Base-by-base conservation (phyloP, 1,140 invertebrate genomes). In the Drosophila nasuta region DNA sequence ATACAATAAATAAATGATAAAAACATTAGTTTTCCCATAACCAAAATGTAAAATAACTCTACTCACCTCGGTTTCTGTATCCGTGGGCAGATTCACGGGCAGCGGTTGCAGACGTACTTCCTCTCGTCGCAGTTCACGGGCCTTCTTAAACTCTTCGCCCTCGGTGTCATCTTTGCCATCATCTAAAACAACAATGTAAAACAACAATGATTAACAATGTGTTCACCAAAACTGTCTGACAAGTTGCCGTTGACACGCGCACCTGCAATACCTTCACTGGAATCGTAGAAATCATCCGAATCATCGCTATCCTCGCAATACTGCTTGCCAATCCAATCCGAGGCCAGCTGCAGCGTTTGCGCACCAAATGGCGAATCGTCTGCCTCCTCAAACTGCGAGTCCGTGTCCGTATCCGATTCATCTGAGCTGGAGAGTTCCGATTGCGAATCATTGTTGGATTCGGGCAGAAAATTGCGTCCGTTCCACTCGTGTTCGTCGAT, bases 401-500 rank as follows among this genome's bases (percentile, higher is more conserved):
- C 92, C 0, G 91, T 91, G 3, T 93, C 92, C 0, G 71, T 79
- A 20, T 92, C 86, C 0, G 81, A 87, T 51, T 91, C 86, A 73
- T 92, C 91, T 1, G 85, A 91, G 35, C 87, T 91, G 20, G 89
- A 91, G 0, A 92, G 60, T 63, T 92, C 91, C 2, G 95, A 94
- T 75, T 95, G 95, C 38, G 95, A 96, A 64, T 96, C 95, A 63
- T 97, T 96, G 69, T 97, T 96, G 20, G 95, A 95, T 1, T 96
- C 96, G 0, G 96, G 95, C 75, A 97, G 96, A 92, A 97, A 97
- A 93, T 98, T 98, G 62, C 96, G 94, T 79, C 98, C 97, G 1
- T 97, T 98, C 97, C 97, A 98, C 92, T 98, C 97, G 85, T 98
- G 97, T 92, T 98, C 97, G 88, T 98, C 97, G 92, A 97, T 97